Conservation (phyloP, 1,140 invertebrate species). For the Gonioctena quinquepunctata region DNA sequence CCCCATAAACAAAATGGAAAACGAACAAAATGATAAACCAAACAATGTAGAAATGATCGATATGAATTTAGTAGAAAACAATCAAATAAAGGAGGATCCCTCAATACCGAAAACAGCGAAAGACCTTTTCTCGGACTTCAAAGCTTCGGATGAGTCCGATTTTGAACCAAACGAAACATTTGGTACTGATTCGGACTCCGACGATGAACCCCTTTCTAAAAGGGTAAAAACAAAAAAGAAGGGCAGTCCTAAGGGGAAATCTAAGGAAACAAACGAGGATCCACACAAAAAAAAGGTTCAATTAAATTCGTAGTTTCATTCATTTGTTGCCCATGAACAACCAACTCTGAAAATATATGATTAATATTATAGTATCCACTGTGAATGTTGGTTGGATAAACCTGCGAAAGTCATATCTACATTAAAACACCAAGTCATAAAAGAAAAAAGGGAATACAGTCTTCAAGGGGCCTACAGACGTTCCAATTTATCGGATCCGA, state of each 20-base stretch:
- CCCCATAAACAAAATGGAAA: constrained; percentile 1
- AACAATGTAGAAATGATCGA: constrained; percentile 7
- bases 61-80: constrained; percentile 8
- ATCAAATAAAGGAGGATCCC: constrained; percentile 19
- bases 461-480: too few species aligned
- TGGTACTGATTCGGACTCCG: constrained; percentile 25
- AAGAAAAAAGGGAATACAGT: too few species aligned
- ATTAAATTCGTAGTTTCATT: too few species aligned
- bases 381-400: too few species aligned
- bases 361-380: too few species aligned
- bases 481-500: too few species aligned
- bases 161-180: constrained; percentile 21
- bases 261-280: neutral
- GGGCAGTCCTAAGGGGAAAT: neutral
- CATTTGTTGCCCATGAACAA: too few species aligned
- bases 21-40: neutral
- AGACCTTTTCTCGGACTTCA: constrained; percentile 38
- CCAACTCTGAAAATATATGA: too few species aligned
- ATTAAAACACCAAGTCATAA: too few species aligned
- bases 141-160: constrained; percentile 35
- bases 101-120: constrained; percentile 35
- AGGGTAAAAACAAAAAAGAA: constrained; percentile 33
- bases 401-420: too few species aligned
- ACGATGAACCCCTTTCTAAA: constrained; percentile 34
- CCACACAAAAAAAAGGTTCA: neutral